Percentiles rank a stretch among this genome's conserved stretches.
These are phyloP conservation scores for Sphaerodactylus townsendi DNA, from an alignment of 2,113 vertebrate species.

Conservation along the genomic window DNA sequence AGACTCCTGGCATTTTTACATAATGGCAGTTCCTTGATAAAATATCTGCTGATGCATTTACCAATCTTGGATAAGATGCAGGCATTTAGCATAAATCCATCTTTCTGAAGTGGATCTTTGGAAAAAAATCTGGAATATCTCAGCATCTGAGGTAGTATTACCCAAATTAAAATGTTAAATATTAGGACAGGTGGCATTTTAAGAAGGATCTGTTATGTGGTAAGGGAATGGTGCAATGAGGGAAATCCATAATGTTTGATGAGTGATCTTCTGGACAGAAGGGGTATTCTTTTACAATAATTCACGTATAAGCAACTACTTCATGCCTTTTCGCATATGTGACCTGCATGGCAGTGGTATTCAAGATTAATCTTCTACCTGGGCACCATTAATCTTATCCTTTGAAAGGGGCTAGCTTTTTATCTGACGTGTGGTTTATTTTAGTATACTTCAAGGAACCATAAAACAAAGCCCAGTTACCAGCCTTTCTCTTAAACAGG, in stretches of 20 bases:
- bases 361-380: neutral
- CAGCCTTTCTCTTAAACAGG: neutral
- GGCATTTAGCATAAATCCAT: neutral
- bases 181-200: neutral
- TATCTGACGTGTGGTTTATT: neutral
- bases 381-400: neutral
- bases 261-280: neutral
- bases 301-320: neutral
- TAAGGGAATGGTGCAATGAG: neutral
- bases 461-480: neutral
- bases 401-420: neutral
- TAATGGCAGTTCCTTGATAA: neutral
- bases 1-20: neutral
- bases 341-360: neutral
- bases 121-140: neutral
- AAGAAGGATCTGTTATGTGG: neutral
- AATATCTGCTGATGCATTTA: neutral
- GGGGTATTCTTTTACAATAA: neutral
- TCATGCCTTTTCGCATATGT: neutral
- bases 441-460: neutral
- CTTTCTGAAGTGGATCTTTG: neutral
- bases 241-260: neutral
- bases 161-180: neutral
- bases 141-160: neutral
- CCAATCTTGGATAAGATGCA: neutral